Evolutionary conservation across 2,113 vertebrate species (phyloP), one percentile per base, ranked within the genome.

Genomic region (Brevimyrus niger): DNA sequence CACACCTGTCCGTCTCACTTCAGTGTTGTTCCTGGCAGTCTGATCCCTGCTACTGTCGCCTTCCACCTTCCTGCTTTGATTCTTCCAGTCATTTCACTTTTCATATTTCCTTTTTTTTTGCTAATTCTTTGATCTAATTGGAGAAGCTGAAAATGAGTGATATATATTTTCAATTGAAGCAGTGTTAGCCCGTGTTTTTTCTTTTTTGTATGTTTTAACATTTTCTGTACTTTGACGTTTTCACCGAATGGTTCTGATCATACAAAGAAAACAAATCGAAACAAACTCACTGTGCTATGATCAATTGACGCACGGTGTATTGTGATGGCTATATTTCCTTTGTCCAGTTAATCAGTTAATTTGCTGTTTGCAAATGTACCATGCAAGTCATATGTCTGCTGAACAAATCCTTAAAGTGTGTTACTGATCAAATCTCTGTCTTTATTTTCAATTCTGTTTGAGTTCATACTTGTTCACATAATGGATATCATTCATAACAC

Each of bases 281-380:
- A 51, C 47, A 48, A 17, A 55, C 27, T 87, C 85, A 87, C 85
- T 87, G 50, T 87, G 85, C 85, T 87, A 55, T 55, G 50, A 87
- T 84, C 85, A 55, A 2, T 27, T 87, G n/a, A 35, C 5, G 50
- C 50, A 21, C 4, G n/a, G 50, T 38, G 27, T 53, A 35, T 87
- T 42, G 17, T 51, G 3, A 87, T 86, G 83, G 85, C 31, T 87
- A 51, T 86, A 55, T 31, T 55, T 27, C 8, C n/a, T 51, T 87
- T 87, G 46, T 87, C 15, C 85, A 51, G 50, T 87, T 87, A n/a
- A 87, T 53, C 85, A 31, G 50, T 87, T 87, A n/a, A 87, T 53
- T 87, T 55, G 48, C 23, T 53, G 10, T 86, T 10, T 27, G 85
- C 23, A 87, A 87, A 87, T 87, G 85, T 53, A 87, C 47, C 17